These are phyloP conservation scores for Sciurus carolinensis DNA, from an alignment of 2,797 vertebrate species.

Conservation along the genomic window DNA sequence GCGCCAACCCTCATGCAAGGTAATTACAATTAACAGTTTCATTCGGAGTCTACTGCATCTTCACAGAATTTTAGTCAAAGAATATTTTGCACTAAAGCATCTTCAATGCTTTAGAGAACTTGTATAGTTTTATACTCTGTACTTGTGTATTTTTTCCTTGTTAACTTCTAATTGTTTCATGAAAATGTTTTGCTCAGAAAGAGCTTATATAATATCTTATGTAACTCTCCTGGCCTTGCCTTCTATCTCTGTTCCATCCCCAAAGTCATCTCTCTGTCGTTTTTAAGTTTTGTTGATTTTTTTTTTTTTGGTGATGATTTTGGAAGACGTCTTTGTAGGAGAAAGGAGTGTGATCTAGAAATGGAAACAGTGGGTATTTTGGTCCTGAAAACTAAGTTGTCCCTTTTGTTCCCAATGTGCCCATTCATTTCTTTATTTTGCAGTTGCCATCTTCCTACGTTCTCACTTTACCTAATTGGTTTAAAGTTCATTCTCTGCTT, in stretches of 20 bases:
- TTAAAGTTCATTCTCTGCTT: neutral
- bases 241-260: neutral
- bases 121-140: neutral
- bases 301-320: neutral
- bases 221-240: neutral
- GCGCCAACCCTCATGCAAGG: constrained; percentile 96
- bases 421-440: neutral
- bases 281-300: neutral
- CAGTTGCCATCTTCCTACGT: neutral
- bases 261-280: neutral
- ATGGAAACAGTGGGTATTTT: neutral
- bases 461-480: neutral
- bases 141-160: neutral
- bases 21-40: constrained; percentile 84
- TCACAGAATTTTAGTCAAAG: neutral
- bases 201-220: neutral
- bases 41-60: fast-evolving
- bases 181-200: neutral
- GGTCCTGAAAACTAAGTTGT: neutral
- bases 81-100: neutral
- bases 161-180: neutral
- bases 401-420: neutral
- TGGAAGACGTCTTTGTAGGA: neutral
- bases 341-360: neutral
- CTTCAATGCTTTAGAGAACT: neutral